Conservation (phyloP, 2,888 invertebrate species). For the Dromius quadrimaculatus region DNA sequence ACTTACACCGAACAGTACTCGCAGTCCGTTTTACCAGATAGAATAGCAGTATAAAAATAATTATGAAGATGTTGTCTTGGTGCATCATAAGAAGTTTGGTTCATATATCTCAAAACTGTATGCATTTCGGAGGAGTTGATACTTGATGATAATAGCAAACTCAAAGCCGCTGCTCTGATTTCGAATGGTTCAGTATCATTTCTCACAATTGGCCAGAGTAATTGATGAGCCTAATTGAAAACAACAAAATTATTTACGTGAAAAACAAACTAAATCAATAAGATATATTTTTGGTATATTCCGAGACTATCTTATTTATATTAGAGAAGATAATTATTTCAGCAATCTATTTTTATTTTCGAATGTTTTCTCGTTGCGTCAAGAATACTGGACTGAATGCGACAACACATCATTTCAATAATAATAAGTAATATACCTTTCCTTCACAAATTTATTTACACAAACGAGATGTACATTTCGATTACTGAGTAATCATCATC, state of each 20-base stretch:
- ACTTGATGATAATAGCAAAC: conserved; percentile 34
- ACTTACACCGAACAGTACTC: conserved; percentile 43
- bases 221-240: conserved; percentile 21
- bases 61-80: conserved; percentile 35
- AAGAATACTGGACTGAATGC: no score
- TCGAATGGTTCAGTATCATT: conserved; percentile 31
- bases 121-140: conserved; percentile 27
- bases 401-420: no score
- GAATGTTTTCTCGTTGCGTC: no score
- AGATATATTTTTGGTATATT: no score
- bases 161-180: conserved; percentile 34
- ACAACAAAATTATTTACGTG: neutral
- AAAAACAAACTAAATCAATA: no score
- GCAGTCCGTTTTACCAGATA: conserved; percentile 39
- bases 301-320: no score
- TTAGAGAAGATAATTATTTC: neutral
- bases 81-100: conserved; percentile 37
- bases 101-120: conserved; percentile 34
- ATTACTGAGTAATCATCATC: no score
- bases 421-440: no score
- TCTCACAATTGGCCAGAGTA: conserved; percentile 34
- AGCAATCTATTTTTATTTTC: no score
- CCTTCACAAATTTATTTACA: no score
- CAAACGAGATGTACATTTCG: no score
- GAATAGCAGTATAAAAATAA: conserved; percentile 36